Evolutionary conservation across 2,113 vertebrate genomes (phyloP).

Genomic region (Peromyscus californicus): DNA sequence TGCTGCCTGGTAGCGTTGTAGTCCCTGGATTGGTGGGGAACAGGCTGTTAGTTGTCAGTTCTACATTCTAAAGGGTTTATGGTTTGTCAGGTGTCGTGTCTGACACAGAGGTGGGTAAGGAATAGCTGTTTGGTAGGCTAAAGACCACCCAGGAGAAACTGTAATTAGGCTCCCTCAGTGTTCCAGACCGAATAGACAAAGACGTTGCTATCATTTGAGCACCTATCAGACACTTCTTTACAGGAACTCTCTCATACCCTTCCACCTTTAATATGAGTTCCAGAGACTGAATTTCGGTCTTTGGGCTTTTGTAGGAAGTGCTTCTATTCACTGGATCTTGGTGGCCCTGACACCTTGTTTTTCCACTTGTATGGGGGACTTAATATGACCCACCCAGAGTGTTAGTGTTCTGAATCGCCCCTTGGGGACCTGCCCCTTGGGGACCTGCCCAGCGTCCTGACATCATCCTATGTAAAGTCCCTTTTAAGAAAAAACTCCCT

Average conservation of each 20-base stretch:
- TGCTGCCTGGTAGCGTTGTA: not conserved
- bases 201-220: not conserved
- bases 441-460: too few species aligned
- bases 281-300: not conserved
- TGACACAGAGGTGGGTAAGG: not conserved
- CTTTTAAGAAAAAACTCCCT: too few species aligned
- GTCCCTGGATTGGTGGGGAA: not conserved
- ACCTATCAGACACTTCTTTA: not conserved
- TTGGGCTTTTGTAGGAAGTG: not conserved
- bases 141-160: not conserved
- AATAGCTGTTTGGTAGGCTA: not conserved
- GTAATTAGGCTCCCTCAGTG: not conserved
- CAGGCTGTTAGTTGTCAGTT: not conserved
- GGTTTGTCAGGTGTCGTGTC: not conserved
- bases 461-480: too few species aligned
- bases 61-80: not conserved
- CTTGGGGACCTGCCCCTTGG: too few species aligned
- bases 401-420: too few species aligned
- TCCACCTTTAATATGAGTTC: not conserved
- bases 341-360: not conserved
- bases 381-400: not conserved
- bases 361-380: not conserved
- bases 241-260: not conserved
- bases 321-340: not conserved
- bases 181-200: not conserved